These are phyloP conservation scores for Nemotelus nigrinus DNA, from an alignment of 2,888 invertebrate genomes.

Conservation along the genomic window DNA sequence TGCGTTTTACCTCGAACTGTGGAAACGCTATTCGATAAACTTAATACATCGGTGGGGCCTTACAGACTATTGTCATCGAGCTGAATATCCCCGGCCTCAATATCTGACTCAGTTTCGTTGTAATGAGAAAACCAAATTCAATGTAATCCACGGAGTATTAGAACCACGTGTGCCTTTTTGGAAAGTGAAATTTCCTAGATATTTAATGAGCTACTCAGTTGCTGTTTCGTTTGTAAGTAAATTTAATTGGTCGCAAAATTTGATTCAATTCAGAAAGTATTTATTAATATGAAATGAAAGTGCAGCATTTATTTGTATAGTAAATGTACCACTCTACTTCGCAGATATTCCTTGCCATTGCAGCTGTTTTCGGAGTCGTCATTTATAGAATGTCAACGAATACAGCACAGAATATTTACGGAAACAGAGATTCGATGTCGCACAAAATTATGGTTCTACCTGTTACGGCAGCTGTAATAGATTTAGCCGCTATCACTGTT, in stretches of 20 bases:
- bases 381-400: slow-evolving; percentile 77
- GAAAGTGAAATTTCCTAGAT: slow-evolving; percentile 76
- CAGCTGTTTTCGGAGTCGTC: slow-evolving; percentile 80
- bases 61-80: slow-evolving; percentile 75
- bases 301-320: background rate
- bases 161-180: slow-evolving; percentile 83
- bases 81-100: slow-evolving; percentile 82
- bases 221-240: slow-evolving; percentile 64
- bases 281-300: background rate
- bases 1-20: slow-evolving; percentile 80
- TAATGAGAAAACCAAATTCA: slow-evolving; percentile 64
- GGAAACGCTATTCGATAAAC: slow-evolving; percentile 82
- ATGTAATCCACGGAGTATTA: slow-evolving; percentile 68
- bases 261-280: background rate
- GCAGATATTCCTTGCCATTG: slow-evolving; percentile 75
- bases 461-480: slow-evolving; percentile 79
- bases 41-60: slow-evolving; percentile 87
- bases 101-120: slow-evolving; percentile 73
- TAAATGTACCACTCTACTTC: slow-evolving; percentile 47
- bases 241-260: slow-evolving; percentile 9
- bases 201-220: slow-evolving; percentile 75
- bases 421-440: slow-evolving; percentile 65
- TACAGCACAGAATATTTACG: slow-evolving; percentile 69
- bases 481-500: slow-evolving; percentile 79
- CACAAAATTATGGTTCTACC: slow-evolving; percentile 76